Evolutionary conservation across 2,797 vertebrate species (phyloP).

Genomic region (Enteromius thamalakanensis): DNA sequence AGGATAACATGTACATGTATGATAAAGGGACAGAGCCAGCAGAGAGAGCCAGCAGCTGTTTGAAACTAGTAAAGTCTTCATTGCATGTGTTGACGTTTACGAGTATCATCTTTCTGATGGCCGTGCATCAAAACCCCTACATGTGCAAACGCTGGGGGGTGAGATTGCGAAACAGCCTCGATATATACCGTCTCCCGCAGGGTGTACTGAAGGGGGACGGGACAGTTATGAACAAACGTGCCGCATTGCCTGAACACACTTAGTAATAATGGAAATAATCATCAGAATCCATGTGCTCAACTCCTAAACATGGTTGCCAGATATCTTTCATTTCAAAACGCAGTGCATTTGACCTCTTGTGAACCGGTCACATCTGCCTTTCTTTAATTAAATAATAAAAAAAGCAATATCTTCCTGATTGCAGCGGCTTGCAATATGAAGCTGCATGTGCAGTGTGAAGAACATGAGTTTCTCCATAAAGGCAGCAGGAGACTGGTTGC

Average conservation of each 20-base stretch:
- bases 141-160: conserved; percentile 31
- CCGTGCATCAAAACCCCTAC: conserved; percentile 36
- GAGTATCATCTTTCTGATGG: conserved; percentile 41
- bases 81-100: conserved; percentile 49
- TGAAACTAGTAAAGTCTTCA: conserved; percentile 38
- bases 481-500: conserved; percentile 1
- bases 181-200: conserved; percentile 13
- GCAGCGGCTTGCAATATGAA: conserved; percentile 25
- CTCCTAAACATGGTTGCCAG: conserved; percentile 13
- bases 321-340: background rate
- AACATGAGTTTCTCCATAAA: conserved; percentile 26
- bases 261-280: conserved; percentile 27
- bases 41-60: conserved; percentile 46
- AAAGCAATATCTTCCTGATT: conserved; percentile 42
- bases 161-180: conserved; percentile 25
- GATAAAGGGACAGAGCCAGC: conserved; percentile 17
- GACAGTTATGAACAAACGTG: background rate
- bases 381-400: conserved; percentile 17
- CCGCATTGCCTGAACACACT: background rate
- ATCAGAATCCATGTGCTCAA: conserved; percentile 23
- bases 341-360: background rate
- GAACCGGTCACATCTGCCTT: conserved; percentile 42
- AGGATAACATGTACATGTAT: conserved; percentile 11
- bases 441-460: conserved; percentile 15
- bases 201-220: background rate